Evolutionary conservation across 2,113 vertebrate genomes (phyloP), one percentile per base, ranked within the genome.

Genomic region (Sterrhoptilus dennistouni): DNA sequence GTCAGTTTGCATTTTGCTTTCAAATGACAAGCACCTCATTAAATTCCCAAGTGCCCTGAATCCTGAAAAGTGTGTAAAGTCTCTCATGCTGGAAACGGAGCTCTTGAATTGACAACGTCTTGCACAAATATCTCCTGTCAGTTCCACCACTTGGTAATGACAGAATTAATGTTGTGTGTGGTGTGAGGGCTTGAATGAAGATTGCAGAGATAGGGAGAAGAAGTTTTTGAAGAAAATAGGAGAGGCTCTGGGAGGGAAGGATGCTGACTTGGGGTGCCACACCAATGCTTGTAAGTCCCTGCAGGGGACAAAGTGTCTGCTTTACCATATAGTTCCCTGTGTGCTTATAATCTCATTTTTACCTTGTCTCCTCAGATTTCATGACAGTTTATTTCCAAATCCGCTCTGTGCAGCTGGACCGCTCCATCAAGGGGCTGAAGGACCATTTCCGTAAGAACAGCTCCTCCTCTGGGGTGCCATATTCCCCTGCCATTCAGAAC

Each of bases 321-420:
- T 65, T 77, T 36, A 13, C 27, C 8, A 1, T n/a, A 1, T 3
- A 63, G 57, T 78, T 84, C 11, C 7, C 14, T 69, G 7, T 66
- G 78, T 82, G 36, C n/a, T 65, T 35, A 18, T 11, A 47, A 49
- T 38, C 28, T 33, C n/a, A 12, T 9, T 82, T 56, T 11, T 21
- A 0, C 53, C 15, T 97, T 64, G 10, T 90, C 82, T 75, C 89
- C 77, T 18, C 98, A 99, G 99, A 99, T 94, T 99, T 99, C 97
- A 99, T 99, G 99, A 99, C 99, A 36, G 99, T 99, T 59, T 99
- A 99, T 98, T 99, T 98, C 98, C 99, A 99, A 97, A 99, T 99
- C 92, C 97, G 99, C 42, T 99, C 99, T 47, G 99, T 98, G 89
- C 99, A 99, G 97, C 97, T 99, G 5, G 99, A 99, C 83, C 99